Evolutionary conservation across 23 tunicate genomes (phyloP), one percentile per base, ranked within the genome.

Genomic region (Pegea sp.): DNA sequence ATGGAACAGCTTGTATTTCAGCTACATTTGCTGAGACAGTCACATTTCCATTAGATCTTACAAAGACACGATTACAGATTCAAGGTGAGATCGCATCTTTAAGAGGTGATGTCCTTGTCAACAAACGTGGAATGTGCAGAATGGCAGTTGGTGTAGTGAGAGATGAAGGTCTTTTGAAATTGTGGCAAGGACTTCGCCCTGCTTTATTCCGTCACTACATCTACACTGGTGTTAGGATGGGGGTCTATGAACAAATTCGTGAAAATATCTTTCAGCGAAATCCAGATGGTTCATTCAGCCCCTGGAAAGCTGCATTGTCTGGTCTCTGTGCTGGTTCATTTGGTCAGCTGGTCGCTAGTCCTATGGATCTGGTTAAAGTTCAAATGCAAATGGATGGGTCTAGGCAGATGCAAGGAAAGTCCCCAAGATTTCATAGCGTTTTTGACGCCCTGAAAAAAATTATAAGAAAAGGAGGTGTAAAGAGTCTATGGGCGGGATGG

Each of bases 331-430:
- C 81, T 50, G 93, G 93, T 3, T 67, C 74, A 19, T 18, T 80
- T 0, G 93, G 74, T 24, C 93, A 80, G 42, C 60, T 80, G 33
- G 74, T 66, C 26, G 67, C 93, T 1, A 72, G 72, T 33, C 93
- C 93, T 13, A 72, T 80, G 73, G 93, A 80, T 61, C 55, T 80
- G 34, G 74, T 80, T 11, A 80, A 80, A 42, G 93, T 80, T 26
- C 81, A 80, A 66, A 80, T 80, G 93, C 93, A 80, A 34, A 80
- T 72, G 72, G 74, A 72, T 31, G 99, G 99, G 24, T 59, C 31
- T 25, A 51, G 86, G 46, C 68, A 48, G 0, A 44, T 73, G 72
- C 76, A 74, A 63, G 93, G 93, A 22, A 61, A 66, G 23, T 62
- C 74, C 18, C 93, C 73, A 3, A 62, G 95, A 43, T 72, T 67